Conservation (phyloP, 2,888 invertebrate species). For the Polyommatus icarus region DNA sequence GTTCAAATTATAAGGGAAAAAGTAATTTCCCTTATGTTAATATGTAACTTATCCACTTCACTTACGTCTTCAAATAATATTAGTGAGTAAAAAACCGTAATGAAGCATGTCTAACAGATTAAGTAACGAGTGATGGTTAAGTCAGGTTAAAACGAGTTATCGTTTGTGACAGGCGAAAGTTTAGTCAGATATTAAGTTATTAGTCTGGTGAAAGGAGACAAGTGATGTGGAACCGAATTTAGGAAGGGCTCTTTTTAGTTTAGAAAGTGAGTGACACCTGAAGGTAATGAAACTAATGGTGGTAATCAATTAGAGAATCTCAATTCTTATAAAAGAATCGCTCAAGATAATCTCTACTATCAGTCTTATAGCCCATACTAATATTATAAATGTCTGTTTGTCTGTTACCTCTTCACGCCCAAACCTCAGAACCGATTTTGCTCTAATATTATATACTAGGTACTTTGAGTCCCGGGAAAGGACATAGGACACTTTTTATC, state of each 20-base stretch:
- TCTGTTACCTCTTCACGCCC: no score
- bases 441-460: no score
- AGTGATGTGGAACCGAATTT: conserved; percentile 22
- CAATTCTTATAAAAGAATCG: no score
- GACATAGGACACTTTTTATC: no score
- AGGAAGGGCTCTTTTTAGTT: conserved; percentile 26
- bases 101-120: background rate
- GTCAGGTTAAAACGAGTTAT: conserved; percentile 14
- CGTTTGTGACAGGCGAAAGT: conserved; percentile 27
- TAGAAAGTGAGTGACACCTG: conserved; percentile 24
- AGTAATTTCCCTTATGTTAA: no score
- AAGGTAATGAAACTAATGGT: background rate
- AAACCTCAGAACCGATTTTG: no score
- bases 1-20: no score
- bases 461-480: no score
- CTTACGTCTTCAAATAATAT: background rate
- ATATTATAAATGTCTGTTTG: no score
- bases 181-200: conserved; percentile 17
- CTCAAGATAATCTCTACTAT: background rate
- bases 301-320: background rate
- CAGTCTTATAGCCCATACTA: background rate
- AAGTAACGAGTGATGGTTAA: background rate
- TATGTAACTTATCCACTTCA: background rate
- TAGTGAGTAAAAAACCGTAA: background rate
- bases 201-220: conserved; percentile 20